Conservation (phyloP, 2,797 vertebrate species). For the Microctenopoma stevenorrisi region DNA sequence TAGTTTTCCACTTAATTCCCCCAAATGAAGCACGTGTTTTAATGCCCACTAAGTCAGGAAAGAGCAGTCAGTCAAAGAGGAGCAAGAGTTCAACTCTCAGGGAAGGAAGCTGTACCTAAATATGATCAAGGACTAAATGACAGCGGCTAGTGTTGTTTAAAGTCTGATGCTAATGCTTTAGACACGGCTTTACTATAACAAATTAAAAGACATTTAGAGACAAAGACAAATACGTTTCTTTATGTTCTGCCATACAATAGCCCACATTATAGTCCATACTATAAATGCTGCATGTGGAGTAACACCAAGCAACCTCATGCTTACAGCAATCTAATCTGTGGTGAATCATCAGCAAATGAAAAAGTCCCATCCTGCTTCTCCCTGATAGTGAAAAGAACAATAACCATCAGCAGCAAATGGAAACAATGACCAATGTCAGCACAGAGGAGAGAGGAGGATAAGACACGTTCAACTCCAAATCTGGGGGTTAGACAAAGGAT, state of each 20-base stretch:
- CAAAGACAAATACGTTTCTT: conserved; percentile 7
- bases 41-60: conserved; percentile 43
- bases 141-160: conserved; percentile 6
- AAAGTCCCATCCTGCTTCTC: conserved; percentile 66
- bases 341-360: conserved; percentile 83
- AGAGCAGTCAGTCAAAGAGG: conserved; percentile 32
- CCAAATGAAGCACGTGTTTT: conserved; percentile 58
- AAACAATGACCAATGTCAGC: conserved; percentile 74
- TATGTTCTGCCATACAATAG: conserved; percentile 1
- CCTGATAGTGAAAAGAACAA: conserved; percentile 77
- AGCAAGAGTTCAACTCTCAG: conserved; percentile 27
- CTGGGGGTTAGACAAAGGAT: conserved; percentile 58
- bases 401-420: conserved; percentile 74
- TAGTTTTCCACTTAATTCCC: conserved; percentile 63
- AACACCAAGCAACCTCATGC: conserved; percentile 58
- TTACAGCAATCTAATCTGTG: conserved; percentile 71
- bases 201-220: neutral
- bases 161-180: conserved; percentile 48
- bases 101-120: conserved; percentile 33
- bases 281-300: conserved; percentile 25
- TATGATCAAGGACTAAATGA: conserved; percentile 22
- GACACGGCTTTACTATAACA: neutral
- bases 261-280: neutral
- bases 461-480: conserved; percentile 52
- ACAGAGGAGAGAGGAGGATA: conserved; percentile 46